These are phyloP conservation scores for Pipa parva DNA, from an alignment of 2,113 vertebrate genomes.

Conservation along the genomic window DNA sequence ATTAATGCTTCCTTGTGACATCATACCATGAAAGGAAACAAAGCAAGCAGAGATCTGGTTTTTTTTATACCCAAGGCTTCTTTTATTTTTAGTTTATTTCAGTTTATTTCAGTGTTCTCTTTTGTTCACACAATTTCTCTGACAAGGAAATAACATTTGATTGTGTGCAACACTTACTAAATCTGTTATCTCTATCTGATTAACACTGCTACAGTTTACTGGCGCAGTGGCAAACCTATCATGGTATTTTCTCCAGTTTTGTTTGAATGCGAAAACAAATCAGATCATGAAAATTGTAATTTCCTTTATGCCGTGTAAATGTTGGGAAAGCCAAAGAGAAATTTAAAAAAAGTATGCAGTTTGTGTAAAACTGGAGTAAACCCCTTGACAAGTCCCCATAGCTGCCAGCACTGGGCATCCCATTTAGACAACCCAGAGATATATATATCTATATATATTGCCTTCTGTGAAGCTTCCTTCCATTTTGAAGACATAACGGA, in stretches of 20 bases:
- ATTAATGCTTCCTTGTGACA: conserved; percentile 7
- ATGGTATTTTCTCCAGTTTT: conserved; percentile 24
- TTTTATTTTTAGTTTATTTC: conserved; percentile 61
- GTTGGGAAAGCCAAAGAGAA: background rate
- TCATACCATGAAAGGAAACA: conserved; percentile 17
- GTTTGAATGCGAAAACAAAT: conserved; percentile 6
- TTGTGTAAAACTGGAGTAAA: conserved; percentile 25
- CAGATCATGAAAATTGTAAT: background rate
- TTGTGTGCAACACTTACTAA: conserved; percentile 38
- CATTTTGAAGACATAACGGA: background rate
- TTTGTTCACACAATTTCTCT: conserved; percentile 50
- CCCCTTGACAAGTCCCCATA: conserved; percentile 4
- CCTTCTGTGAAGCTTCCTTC: background rate
- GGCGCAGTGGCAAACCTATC: conserved; percentile 20
- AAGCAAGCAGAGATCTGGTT: conserved; percentile 44
- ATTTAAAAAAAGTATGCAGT: background rate
- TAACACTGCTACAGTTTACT: conserved; percentile 39
- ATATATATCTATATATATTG: background rate
- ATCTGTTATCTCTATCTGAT: conserved; percentile 40
- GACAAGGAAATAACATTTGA: conserved; percentile 47
- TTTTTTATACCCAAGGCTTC: conserved; percentile 62
- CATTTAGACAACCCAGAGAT: conserved; percentile 10
- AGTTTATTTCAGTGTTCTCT: conserved; percentile 57
- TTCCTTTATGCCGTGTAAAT: background rate
- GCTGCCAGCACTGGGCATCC: conserved; percentile 7